Evolutionary conservation across 2,888 invertebrate species (phyloP).

Genomic region (Clistopyga incitator): DNA sequence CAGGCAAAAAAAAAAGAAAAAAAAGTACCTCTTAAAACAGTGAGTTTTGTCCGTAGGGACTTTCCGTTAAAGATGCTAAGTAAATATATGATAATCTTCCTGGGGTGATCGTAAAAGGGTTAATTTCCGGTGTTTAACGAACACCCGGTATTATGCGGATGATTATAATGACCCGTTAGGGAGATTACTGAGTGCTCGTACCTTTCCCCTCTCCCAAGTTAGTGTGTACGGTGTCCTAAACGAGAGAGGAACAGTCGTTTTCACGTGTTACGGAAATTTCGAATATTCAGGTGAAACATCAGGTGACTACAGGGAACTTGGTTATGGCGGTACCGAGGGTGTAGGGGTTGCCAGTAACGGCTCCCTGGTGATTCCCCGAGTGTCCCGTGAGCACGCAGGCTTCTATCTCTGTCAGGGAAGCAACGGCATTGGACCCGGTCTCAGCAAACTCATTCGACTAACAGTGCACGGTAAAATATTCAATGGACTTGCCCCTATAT

Average conservation of each 20-base stretch:
- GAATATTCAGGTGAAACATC: conserved; percentile 81
- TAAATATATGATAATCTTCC: not conserved
- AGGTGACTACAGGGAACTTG: conserved; percentile 86
- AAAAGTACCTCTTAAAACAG: not conserved
- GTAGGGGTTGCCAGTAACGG: conserved; percentile 85
- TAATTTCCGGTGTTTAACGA: not conserved
- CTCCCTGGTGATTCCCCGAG: conserved; percentile 85
- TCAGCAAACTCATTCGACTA: conserved; percentile 87
- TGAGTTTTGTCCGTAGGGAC: not conserved
- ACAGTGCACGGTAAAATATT: conserved; percentile 87
- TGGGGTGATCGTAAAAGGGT: not conserved
- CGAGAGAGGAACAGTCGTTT: conserved; percentile 1
- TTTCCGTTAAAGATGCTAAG: not conserved
- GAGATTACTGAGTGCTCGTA: conserved; percentile 3
- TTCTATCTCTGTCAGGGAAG: conserved; percentile 87
- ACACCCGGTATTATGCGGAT: not conserved
- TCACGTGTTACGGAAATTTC: conserved; percentile 27
- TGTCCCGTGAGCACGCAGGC: conserved; percentile 86
- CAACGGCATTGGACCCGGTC: conserved; percentile 87
- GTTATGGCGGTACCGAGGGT: conserved; percentile 83
- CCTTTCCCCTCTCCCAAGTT: not conserved
- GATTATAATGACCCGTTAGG: conserved; percentile 1
- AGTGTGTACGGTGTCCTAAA: not conserved
- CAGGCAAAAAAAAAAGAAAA: not conserved
- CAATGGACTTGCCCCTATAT: conserved; percentile 64